Evolutionary conservation across 2,888 invertebrate genomes (phyloP).

Genomic region (Macrophya annulata): DNA sequence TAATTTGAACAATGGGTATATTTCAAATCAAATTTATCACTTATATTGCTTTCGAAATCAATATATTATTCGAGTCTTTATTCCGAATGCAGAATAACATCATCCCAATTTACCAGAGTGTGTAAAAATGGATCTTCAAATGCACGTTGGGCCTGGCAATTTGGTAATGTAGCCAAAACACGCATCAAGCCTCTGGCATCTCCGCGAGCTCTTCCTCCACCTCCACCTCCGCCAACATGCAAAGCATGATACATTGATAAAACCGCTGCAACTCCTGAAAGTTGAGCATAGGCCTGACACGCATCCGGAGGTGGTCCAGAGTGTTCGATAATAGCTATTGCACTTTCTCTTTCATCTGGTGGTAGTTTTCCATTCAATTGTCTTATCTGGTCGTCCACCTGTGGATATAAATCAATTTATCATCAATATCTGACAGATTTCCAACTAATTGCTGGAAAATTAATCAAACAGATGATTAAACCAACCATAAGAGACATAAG

Average conservation of each 20-base stretch:
- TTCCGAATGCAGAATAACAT: not conserved
- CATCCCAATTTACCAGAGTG: constrained; percentile 85
- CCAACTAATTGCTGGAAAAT: not conserved
- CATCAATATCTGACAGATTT: not conserved
- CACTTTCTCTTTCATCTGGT: constrained; percentile 96
- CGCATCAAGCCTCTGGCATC: constrained; percentile 86
- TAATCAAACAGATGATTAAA: not conserved
- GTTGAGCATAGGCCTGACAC: constrained; percentile 94
- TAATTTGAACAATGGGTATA: not conserved
- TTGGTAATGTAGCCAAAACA: constrained; percentile 94
- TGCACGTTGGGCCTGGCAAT: constrained; percentile 94
- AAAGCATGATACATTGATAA: constrained; percentile 97
- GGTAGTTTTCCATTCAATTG: constrained; percentile 92
- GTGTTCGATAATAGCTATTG: constrained; percentile 96
- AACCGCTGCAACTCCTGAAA: constrained; percentile 95
- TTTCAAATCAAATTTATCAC: not conserved
- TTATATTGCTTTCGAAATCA: not conserved
- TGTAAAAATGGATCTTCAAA: constrained; percentile 98
- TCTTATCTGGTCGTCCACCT: constrained; percentile 90
- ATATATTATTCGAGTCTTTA: no score
- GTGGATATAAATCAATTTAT: constrained; percentile 45
- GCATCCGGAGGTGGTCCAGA: constrained; percentile 96
- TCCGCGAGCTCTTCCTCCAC: constrained; percentile 81
- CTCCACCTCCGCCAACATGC: constrained; percentile 91
- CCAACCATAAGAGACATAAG: constrained; percentile 94